Evolutionary conservation across 2,888 invertebrate species (phyloP).

Genomic region (Atherix ibis): DNA sequence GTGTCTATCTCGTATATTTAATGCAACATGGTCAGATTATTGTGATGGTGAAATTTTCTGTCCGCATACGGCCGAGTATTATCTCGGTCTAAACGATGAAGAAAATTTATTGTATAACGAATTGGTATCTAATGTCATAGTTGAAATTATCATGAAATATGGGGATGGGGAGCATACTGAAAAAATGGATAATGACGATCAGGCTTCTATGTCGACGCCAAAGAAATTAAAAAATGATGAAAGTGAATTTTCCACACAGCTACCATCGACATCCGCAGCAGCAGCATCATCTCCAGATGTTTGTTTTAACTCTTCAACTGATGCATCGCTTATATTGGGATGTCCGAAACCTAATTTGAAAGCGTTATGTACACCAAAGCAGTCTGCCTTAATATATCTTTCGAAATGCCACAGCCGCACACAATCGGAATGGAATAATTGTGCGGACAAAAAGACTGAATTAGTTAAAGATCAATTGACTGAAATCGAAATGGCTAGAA

Average conservation of each 20-base stretch:
- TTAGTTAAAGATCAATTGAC: slow-evolving; percentile 11
- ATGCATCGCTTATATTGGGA: too few species aligned
- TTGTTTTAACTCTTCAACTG: too few species aligned
- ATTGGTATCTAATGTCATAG: slow-evolving; percentile 46
- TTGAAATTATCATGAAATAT: slow-evolving; percentile 46
- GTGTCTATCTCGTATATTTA: slow-evolving; percentile 51
- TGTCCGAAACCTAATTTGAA: slow-evolving; percentile 15
- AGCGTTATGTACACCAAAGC: slow-evolving; percentile 18
- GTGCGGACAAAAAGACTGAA: slow-evolving; percentile 23
- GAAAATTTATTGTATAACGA: slow-evolving; percentile 30
- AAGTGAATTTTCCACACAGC: slow-evolving; percentile 17
- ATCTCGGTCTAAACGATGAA: slow-evolving; percentile 37
- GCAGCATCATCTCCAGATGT: too few species aligned
- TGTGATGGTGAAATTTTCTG: slow-evolving; percentile 41
- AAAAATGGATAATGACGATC: slow-evolving; percentile 36
- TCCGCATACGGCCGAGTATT: slow-evolving; percentile 39
- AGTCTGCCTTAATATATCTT: slow-evolving; percentile 24
- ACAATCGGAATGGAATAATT: slow-evolving; percentile 12
- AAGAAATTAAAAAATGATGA: slow-evolving; percentile 34
- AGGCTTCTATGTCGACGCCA: slow-evolving; percentile 34
- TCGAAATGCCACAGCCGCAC: slow-evolving; percentile 24
- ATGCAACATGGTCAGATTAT: slow-evolving; percentile 53
- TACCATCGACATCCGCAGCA: slow-evolving; percentile 2
- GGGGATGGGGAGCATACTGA: slow-evolving; percentile 41
- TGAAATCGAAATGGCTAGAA: slow-evolving; percentile 7